phyloP scores from a whole-genome alignment of 1,140 invertebrate species.

The Triops longicaudatus region DNA sequence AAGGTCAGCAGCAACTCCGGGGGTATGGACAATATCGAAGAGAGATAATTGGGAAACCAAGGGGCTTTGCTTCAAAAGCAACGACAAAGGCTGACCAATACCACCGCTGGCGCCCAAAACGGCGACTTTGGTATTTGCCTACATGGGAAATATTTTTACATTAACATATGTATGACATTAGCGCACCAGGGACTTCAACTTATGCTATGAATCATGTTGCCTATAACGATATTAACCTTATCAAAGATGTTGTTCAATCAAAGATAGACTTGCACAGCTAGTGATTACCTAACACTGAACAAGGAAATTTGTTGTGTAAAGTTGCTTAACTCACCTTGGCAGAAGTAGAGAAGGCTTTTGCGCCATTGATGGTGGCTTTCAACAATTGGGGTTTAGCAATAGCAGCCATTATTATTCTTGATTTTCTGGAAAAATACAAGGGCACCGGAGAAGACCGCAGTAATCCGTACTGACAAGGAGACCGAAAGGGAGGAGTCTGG shows the following conservation, averaged over 20 bases:
- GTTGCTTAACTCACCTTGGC: neutral
- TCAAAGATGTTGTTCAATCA: neutral
- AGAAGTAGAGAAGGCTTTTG: slow-evolving; percentile 26
- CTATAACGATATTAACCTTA: neutral
- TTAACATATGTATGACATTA: neutral
- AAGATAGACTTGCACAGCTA: neutral
- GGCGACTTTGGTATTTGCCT: slow-evolving; percentile 78
- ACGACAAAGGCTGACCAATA: slow-evolving; percentile 93
- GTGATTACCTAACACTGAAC: neutral
- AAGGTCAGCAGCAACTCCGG: slow-evolving; percentile 94
- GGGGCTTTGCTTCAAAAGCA: slow-evolving; percentile 88
- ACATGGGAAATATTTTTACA: slow-evolving; percentile 32
- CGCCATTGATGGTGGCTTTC: slow-evolving; percentile 19
- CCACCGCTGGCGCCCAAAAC: slow-evolving; percentile 94
- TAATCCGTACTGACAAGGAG: neutral
- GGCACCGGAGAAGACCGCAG: neutral
- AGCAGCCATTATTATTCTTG: slow-evolving; percentile 23
- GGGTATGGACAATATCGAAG: slow-evolving; percentile 94
- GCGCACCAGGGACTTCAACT: neutral
- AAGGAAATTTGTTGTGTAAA: neutral
- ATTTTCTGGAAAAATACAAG: neutral
- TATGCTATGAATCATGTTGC: neutral
- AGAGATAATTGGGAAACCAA: slow-evolving; percentile 71
- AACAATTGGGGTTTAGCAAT: slow-evolving; percentile 24
- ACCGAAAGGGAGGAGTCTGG: neutral